Evolutionary conservation across 2,113 vertebrate species (phyloP).

Genomic region (Eira barbara): DNA sequence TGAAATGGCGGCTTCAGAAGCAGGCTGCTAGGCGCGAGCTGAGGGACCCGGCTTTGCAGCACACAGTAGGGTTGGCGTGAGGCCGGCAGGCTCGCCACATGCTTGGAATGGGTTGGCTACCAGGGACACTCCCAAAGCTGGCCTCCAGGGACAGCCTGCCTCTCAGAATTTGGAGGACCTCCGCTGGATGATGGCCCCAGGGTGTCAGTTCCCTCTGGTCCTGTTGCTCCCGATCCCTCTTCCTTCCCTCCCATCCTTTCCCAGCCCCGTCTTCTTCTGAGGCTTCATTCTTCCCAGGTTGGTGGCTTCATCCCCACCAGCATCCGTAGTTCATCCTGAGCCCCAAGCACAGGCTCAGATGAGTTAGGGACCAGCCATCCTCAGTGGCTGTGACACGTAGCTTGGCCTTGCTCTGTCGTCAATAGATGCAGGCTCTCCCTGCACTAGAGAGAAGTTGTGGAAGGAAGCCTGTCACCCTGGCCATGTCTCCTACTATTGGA

Average conservation of each 20-base stretch:
- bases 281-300: neutral
- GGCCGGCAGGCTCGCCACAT: fast-evolving
- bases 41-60: fast-evolving
- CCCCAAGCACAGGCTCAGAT: neutral
- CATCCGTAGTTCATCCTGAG: neutral
- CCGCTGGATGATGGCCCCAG: fast-evolving
- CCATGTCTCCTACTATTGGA: neutral
- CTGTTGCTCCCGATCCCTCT: fast-evolving
- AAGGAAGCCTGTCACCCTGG: neutral
- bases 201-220: neutral
- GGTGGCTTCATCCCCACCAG: fast-evolving
- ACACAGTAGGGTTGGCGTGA: fast-evolving
- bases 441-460: fast-evolving
- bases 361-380: neutral
- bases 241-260: neutral
- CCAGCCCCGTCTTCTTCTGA: neutral
- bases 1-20: neutral
- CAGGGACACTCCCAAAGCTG: fast-evolving
- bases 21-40: fast-evolving
- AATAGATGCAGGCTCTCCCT: fast-evolving
- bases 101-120: fast-evolving
- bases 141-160: fast-evolving
- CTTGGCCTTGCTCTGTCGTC: neutral
- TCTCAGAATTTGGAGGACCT: neutral
- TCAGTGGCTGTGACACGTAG: fast-evolving